Evolutionary conservation across 2,888 invertebrate genomes (phyloP).

Genomic region (Tiliacea aurago): DNA sequence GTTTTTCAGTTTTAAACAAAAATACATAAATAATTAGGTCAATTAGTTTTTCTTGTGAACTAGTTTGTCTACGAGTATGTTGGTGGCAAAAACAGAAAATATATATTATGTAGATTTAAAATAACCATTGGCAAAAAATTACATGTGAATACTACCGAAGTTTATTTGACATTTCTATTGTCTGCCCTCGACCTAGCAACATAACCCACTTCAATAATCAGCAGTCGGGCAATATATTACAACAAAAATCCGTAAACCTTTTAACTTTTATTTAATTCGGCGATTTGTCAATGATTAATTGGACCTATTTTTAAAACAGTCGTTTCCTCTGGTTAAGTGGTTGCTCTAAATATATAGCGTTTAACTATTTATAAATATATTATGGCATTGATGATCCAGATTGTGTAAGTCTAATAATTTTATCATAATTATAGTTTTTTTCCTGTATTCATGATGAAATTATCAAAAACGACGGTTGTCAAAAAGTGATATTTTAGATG

Average conservation of each 20-base stretch:
- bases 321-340: slow-evolving; percentile 23
- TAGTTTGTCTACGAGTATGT: not conserved
- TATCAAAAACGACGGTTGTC: not conserved
- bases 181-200: slow-evolving; percentile 11
- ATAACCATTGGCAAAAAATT: slow-evolving; percentile 10
- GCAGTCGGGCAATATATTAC: slow-evolving; percentile 39
- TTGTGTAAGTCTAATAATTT: slow-evolving; percentile 37
- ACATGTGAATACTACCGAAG: slow-evolving; percentile 18
- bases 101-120: not conserved
- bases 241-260: slow-evolving; percentile 42
- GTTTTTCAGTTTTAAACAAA: not conserved
- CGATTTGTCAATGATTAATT: slow-evolving; percentile 40
- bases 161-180: slow-evolving; percentile 49
- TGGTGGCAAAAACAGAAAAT: no score
- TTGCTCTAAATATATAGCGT: not conserved
- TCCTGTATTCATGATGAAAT: no score
- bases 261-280: slow-evolving; percentile 35
- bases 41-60: not conserved
- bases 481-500: not conserved
- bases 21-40: not conserved
- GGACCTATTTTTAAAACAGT: slow-evolving; percentile 44
- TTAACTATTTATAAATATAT: not conserved
- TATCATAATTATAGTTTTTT: slow-evolving; percentile 10
- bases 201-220: slow-evolving; percentile 38
- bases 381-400: slow-evolving; percentile 6